Conservation (phyloP, 2,113 vertebrate species). For the Micronisus gabar region DNA sequence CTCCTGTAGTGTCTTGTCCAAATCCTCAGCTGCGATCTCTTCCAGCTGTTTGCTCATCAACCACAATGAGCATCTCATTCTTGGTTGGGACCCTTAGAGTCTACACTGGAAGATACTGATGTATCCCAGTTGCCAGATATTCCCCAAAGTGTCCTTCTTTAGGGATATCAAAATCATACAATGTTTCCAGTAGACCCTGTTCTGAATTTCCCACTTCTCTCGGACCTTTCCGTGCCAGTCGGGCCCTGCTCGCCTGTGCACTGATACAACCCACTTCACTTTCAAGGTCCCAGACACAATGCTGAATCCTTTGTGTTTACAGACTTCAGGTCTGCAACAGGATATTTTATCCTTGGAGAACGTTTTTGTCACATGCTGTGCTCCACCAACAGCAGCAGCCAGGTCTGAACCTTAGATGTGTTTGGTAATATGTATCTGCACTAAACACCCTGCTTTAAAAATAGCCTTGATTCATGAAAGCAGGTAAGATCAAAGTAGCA, state of each 20-base stretch:
- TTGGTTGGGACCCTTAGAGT: not conserved
- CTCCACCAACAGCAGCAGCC: not conserved
- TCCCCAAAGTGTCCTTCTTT: not conserved
- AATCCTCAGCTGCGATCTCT: not conserved
- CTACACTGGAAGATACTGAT: not conserved
- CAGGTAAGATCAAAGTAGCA: not conserved
- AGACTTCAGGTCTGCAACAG: rapidly evolving
- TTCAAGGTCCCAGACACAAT: not conserved
- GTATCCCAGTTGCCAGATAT: not conserved
- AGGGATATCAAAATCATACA: not conserved
- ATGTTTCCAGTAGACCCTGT: not conserved
- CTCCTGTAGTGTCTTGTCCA: not conserved
- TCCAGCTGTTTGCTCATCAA: not conserved
- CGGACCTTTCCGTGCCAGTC: not conserved
- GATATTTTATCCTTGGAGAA: not conserved
- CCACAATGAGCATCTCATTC: not conserved
- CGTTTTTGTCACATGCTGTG: not conserved
- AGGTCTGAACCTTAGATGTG: not conserved
- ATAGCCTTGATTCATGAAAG: not conserved
- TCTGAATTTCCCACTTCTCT: not conserved
- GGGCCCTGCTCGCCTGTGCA: not conserved
- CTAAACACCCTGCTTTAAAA: not conserved
- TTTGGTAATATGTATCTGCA: not conserved
- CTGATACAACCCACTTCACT: not conserved
- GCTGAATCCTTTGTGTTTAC: not conserved